Percentiles rank a stretch among this genome's conserved stretches.
phyloP scores from a whole-genome alignment of 2,888 invertebrate genomes.

The Furcula furcula region DNA sequence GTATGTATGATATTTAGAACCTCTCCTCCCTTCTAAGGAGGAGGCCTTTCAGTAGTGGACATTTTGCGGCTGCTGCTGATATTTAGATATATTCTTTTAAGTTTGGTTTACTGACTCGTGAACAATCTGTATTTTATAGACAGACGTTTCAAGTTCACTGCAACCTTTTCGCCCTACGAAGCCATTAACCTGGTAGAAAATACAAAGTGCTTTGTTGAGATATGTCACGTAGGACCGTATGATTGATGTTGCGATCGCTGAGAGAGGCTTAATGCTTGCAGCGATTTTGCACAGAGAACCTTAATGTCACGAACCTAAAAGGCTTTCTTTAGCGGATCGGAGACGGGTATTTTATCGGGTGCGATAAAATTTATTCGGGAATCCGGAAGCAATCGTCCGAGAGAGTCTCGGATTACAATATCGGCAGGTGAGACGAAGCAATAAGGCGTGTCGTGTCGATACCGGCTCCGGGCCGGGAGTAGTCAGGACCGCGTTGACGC shows the following conservation, averaged over 20 bases:
- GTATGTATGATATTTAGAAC: no score
- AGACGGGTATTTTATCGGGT: conserved; percentile 18
- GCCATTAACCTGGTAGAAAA: conserved; percentile 9
- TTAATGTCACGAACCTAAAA: conserved; percentile 23
- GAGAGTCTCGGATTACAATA: conserved; percentile 39
- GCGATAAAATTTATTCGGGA: conserved; percentile 21
- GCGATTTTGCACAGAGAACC: conserved; percentile 25
- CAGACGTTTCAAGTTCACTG: no score
- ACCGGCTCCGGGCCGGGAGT: conserved; percentile 21
- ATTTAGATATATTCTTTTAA: no score
- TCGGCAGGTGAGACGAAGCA: conserved; percentile 49
- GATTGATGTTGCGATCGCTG: conserved; percentile 30
- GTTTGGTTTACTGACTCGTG: no score
- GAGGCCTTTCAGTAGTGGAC: no score
- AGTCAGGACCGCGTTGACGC: conserved; percentile 23
- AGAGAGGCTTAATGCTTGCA: conserved; percentile 17
- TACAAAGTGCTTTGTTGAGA: conserved; percentile 18
- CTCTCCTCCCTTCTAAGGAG: no score
- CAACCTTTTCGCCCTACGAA: neutral
- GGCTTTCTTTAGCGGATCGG: conserved; percentile 2
- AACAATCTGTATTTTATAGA: no score
- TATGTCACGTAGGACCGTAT: conserved; percentile 28
- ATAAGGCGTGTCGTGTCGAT: conserved; percentile 38
- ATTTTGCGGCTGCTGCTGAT: no score
- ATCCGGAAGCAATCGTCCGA: conserved; percentile 31